A percentile compares a stretch with the other conserved stretches of the same genome.
phyloP scores from a whole-genome alignment of 2,888 invertebrate species.

The Clostera curtula region DNA sequence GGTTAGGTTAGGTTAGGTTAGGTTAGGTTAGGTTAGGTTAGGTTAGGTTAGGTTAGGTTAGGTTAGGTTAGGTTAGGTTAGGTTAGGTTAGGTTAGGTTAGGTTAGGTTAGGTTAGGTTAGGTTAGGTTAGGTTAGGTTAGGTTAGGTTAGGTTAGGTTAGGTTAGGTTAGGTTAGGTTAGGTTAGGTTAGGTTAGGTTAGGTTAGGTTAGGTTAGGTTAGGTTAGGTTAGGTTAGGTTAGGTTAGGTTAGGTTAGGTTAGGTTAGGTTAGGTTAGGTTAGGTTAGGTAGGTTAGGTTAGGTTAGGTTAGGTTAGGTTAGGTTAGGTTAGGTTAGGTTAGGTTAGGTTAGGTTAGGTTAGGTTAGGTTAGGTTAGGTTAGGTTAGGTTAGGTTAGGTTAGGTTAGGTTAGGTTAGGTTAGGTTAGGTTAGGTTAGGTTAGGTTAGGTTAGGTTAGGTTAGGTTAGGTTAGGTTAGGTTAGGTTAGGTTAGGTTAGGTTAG shows the following conservation, averaged over 20 bases:
- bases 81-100: conserved; percentile 5
- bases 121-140: conserved; percentile 5
- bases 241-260: conserved; percentile 5
- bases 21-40: conserved; percentile 5
- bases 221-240: conserved; percentile 5
- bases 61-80: conserved; percentile 5
- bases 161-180: conserved; percentile 5
- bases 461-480: conserved; percentile 8
- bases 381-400: conserved; percentile 8
- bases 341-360: conserved; percentile 8
- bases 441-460: conserved; percentile 8
- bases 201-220: conserved; percentile 5
- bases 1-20: conserved; percentile 5
- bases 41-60: conserved; percentile 5
- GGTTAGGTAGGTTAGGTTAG: too few species aligned
- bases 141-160: conserved; percentile 5
- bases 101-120: conserved; percentile 5
- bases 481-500: conserved; percentile 8
- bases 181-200: conserved; percentile 5
- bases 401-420: conserved; percentile 7
- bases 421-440: conserved; percentile 8
- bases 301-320: too few species aligned
- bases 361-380: conserved; percentile 8
- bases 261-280: conserved; percentile 5
- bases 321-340: conserved; percentile 5